phyloP scores from a whole-genome alignment of 2,797 vertebrate species.

The Staurois parvus region DNA sequence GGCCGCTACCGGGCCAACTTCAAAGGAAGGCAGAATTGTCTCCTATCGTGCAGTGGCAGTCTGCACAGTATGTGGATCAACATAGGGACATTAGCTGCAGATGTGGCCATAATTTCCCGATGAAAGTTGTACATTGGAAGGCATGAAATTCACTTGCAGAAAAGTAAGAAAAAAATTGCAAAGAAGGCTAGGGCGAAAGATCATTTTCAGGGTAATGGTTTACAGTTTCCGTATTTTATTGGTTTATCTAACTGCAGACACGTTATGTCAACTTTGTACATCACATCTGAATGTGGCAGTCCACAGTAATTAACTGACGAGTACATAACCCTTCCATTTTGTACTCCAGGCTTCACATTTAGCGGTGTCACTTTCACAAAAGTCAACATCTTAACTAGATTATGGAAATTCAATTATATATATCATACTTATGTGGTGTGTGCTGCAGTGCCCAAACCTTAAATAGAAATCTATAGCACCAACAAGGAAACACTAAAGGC shows the following conservation, averaged over 20 bases:
- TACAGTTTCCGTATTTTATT: background rate
- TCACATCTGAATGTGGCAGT: background rate
- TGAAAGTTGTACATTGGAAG: background rate
- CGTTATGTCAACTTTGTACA: background rate
- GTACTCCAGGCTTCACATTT: background rate
- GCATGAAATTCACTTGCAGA: background rate
- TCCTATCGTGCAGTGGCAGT: no score
- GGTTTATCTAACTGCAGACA: constrained; percentile 23
- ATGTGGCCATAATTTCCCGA: background rate
- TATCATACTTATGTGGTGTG: constrained; percentile 34
- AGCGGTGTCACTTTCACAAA: constrained; percentile 38
- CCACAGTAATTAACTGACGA: background rate
- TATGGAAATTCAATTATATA: constrained; percentile 40
- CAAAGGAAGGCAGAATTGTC: background rate
- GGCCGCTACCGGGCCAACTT: background rate
- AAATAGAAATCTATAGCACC: constrained; percentile 9
- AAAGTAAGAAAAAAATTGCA: background rate
- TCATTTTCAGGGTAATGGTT: background rate
- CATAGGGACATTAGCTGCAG: background rate
- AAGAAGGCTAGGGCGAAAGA: background rate
- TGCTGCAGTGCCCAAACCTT: constrained; percentile 13
- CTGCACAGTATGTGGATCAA: background rate
- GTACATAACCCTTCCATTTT: constrained; percentile 4
- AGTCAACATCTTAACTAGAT: constrained; percentile 44
- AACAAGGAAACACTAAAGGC: background rate